A percentile compares a stretch with the other conserved stretches of the same genome.
These are phyloP conservation scores for Thalassaphorura encarpata DNA, from an alignment of 1,140 invertebrate species.

Conservation along the genomic window DNA sequence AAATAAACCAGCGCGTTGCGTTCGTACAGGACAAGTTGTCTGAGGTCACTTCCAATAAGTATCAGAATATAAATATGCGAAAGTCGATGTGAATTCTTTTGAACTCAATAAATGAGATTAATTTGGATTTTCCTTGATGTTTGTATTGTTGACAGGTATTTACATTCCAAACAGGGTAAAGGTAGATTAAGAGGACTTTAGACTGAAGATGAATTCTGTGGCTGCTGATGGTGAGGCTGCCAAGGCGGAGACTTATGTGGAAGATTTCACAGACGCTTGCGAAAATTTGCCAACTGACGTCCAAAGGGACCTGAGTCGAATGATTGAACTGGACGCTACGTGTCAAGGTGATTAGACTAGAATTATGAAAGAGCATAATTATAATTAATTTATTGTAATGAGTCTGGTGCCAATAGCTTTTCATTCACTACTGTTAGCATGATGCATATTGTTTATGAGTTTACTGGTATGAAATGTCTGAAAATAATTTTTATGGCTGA, in stretches of 20 bases:
- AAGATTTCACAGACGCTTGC: constrained; percentile 91
- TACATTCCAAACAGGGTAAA: neutral
- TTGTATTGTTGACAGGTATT: neutral
- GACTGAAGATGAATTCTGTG: neutral
- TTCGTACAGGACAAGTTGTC: too few species aligned
- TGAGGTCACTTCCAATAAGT: too few species aligned
- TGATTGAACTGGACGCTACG: constrained; percentile 81
- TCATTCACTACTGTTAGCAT: neutral
- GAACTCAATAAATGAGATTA: neutral
- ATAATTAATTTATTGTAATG: neutral
- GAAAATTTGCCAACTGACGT: constrained; percentile 92
- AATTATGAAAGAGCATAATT: neutral
- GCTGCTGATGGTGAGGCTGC: constrained; percentile 63
- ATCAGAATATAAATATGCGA: too few species aligned
- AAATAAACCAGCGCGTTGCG: too few species aligned
- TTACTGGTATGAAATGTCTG: neutral
- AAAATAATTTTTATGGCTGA: neutral
- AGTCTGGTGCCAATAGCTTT: too few species aligned
- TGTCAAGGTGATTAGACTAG: constrained; percentile 64
- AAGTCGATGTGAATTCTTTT: too few species aligned
- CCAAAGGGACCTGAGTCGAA: constrained; percentile 75
- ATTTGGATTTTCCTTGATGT: neutral
- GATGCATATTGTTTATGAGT: neutral
- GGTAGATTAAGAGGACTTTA: too few species aligned
- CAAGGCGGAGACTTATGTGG: constrained; percentile 81